Percentiles rank a stretch among this genome's conserved stretches.
phyloP scores from a whole-genome alignment of 2,113 vertebrate species.

The Paratilapia polleni region DNA sequence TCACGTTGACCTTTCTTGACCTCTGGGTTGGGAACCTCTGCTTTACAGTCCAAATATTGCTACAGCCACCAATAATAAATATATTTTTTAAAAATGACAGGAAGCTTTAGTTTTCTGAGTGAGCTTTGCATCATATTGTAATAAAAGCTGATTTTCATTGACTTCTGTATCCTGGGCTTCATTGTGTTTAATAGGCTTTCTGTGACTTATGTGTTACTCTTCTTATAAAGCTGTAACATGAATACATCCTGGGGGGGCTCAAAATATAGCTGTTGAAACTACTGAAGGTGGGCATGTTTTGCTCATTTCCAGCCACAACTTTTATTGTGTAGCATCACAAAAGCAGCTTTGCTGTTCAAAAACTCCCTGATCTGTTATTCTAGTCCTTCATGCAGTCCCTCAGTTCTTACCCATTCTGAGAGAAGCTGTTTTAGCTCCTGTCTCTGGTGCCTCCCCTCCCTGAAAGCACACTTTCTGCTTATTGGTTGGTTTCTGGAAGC shows the following conservation, averaged over 20 bases:
- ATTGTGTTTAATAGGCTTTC: background rate
- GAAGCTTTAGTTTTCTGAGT: slow-evolving; percentile 42
- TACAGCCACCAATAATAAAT: background rate
- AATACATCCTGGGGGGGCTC: no score
- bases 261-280: accelerated
- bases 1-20: background rate
- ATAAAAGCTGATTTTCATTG: slow-evolving; percentile 36
- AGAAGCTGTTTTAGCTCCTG: background rate
- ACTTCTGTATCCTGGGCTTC: background rate
- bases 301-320: no score
- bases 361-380: background rate
- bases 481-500: background rate
- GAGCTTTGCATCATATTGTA: slow-evolving; percentile 36
- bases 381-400: background rate
- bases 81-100: background rate
- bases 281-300: no score
- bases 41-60: background rate
- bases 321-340: no score
- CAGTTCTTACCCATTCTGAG: background rate
- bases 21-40: background rate
- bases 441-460: background rate
- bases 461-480: no score
- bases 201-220: background rate
- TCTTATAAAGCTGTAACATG: no score
- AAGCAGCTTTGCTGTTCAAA: background rate